Evolutionary conservation across 1,140 invertebrate genomes (phyloP).

Genomic region (Parasteatoda tepidariorum): DNA sequence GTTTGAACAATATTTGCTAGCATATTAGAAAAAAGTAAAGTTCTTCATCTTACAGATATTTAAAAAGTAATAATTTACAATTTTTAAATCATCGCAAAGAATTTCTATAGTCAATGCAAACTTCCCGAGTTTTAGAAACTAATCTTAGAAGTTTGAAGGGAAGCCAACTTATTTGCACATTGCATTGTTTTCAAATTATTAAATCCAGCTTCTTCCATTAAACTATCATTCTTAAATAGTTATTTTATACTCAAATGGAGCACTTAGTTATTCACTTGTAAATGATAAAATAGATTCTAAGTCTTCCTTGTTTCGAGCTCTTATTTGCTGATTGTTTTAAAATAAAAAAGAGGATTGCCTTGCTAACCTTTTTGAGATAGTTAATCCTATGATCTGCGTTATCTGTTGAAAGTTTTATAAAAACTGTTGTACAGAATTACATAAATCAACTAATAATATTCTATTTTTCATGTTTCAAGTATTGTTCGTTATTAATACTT

Average conservation of each 20-base stretch:
- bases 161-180: neutral
- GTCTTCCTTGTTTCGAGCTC: neutral
- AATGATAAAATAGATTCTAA: neutral
- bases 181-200: neutral
- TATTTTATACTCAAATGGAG: neutral
- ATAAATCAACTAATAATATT: neutral
- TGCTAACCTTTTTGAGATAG: neutral
- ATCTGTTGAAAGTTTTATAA: neutral
- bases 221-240: neutral
- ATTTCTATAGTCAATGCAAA: neutral
- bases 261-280: neutral
- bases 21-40: neutral
- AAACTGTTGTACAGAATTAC: neutral
- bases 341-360: neutral
- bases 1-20: too few species aligned
- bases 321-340: neutral
- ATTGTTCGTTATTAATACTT: neutral
- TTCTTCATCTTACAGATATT: neutral
- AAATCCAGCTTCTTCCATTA: neutral
- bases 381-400: neutral
- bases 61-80: neutral
- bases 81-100: neutral
- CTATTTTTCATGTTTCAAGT: neutral
- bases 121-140: neutral
- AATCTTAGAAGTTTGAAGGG: neutral